Evolutionary conservation across 2,888 invertebrate genomes (phyloP).

Genomic region (Chloroclystis v-ata): DNA sequence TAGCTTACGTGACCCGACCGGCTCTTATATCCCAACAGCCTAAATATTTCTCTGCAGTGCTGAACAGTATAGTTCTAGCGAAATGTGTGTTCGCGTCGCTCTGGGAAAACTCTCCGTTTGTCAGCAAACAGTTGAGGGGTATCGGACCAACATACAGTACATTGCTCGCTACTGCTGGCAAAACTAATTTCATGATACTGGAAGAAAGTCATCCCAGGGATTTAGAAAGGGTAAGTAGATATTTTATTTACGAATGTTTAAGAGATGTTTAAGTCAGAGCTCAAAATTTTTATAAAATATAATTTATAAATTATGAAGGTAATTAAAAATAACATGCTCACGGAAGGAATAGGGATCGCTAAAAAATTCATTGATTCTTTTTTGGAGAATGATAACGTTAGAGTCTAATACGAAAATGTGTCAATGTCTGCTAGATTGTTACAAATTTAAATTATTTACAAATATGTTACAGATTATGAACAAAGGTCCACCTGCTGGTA

Average conservation of each 20-base stretch:
- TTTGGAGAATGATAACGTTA: too few relatives aligned
- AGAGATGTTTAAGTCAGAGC: too few relatives aligned
- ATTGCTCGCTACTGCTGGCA: conserved; percentile 81
- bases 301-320: too few relatives aligned
- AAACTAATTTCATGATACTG: conserved; percentile 81
- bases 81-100: conserved; percentile 83
- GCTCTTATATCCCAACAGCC: conserved; percentile 44
- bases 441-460: too few relatives aligned
- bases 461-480: conserved; percentile 82
- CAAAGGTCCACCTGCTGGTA: conserved; percentile 85
- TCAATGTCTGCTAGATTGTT: too few relatives aligned
- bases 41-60: conserved; percentile 70
- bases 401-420: too few relatives aligned
- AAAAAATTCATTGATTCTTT: too few relatives aligned
- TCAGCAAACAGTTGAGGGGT: conserved; percentile 83
- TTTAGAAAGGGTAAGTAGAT: conserved; percentile 80
- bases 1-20: conserved; percentile 74
- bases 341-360: too few relatives aligned
- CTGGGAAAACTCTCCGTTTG: conserved; percentile 86
- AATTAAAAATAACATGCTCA: too few relatives aligned
- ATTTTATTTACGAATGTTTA: too few relatives aligned
- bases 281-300: too few relatives aligned
- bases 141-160: conserved; percentile 83
- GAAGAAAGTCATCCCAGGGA: conserved; percentile 83
- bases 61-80: conserved; percentile 79